phyloP scores from a whole-genome alignment of 2,888 invertebrate genomes.

The Cephus nigrinus region DNA sequence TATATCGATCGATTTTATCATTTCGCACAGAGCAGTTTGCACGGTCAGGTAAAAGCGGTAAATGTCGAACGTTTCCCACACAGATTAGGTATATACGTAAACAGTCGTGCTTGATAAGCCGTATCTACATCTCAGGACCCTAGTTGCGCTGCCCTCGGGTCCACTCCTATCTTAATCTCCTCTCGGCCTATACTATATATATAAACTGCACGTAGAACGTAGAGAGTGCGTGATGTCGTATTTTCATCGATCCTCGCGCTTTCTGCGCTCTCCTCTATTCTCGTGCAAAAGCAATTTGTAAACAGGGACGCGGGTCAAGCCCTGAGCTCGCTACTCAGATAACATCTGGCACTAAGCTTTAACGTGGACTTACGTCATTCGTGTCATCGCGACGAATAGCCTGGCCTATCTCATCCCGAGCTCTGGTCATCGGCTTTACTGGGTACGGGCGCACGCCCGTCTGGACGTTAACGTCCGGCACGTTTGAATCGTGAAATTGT shows the following conservation, averaged over 20 bases:
- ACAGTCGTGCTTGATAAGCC: neutral
- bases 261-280: neutral
- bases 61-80: neutral
- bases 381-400: conserved; percentile 24
- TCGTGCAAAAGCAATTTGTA: neutral
- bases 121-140: neutral
- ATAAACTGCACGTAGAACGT: neutral
- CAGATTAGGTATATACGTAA: neutral
- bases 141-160: neutral
- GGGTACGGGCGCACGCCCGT: neutral
- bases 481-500: neutral
- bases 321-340: neutral
- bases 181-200: neutral
- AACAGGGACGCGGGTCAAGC: neutral
- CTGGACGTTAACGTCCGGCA: neutral
- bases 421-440: neutral
- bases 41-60: neutral
- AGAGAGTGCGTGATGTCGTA: neutral
- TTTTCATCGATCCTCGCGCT: neutral
- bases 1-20: neutral
- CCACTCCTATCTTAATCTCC: neutral
- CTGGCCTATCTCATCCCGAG: conserved; percentile 16
- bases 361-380: conserved; percentile 21
- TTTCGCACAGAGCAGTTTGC: neutral
- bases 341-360: conserved; percentile 22